Evolutionary conservation across 2,797 vertebrate species (phyloP).

Genomic region (Chrosomus eos): DNA sequence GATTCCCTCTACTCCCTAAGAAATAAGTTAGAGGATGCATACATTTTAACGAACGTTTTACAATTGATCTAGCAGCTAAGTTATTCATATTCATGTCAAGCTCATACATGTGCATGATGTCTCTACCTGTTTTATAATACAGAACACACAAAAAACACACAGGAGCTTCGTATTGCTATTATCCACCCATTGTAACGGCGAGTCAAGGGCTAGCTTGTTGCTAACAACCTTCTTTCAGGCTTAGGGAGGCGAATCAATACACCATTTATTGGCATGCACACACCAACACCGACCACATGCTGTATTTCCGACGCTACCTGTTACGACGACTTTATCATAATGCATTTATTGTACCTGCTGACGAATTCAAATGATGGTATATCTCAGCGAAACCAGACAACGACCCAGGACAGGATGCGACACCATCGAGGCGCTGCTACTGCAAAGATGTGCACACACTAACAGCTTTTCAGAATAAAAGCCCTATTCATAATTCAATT

Average conservation of each 20-base stretch:
- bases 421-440: conserved; percentile 23
- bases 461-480: conserved; percentile 12
- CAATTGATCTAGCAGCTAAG: too few species aligned
- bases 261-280: neutral
- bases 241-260: neutral
- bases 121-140: neutral
- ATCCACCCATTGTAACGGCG: neutral
- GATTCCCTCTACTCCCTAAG: neutral
- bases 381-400: neutral
- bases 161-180: neutral
- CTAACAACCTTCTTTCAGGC: conserved; percentile 27
- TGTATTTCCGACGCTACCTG: neutral
- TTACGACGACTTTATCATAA: neutral
- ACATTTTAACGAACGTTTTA: too few species aligned
- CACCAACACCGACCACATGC: neutral
- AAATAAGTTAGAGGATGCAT: neutral
- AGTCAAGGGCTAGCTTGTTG: conserved; percentile 23
- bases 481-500: neutral
- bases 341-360: neutral
- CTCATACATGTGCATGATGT: neutral
- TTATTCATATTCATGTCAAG: neutral
- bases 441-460: neutral
- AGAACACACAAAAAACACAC: neutral
- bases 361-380: neutral
- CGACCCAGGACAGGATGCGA: neutral